phyloP scores from a whole-genome alignment of 2,797 vertebrate species.

The Micrastur ruficollis region DNA sequence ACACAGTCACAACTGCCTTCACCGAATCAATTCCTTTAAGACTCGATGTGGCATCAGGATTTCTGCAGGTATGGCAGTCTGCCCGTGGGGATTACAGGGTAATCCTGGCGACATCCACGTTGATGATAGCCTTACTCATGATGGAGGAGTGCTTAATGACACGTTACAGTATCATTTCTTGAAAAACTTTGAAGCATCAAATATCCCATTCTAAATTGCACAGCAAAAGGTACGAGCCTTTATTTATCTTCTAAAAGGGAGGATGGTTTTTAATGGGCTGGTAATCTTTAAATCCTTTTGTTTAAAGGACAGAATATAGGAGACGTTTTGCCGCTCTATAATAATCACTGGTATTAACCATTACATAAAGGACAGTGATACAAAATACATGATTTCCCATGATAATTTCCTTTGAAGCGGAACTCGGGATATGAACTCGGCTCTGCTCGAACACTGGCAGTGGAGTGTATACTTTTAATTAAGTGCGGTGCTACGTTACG shows the following conservation, averaged over 20 bases:
- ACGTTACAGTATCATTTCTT: not conserved
- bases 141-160: not conserved
- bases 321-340: not conserved
- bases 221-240: not conserved
- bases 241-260: not conserved
- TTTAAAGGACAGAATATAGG: not conserved
- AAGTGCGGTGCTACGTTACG: not conserved
- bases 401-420: not conserved
- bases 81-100: accelerated
- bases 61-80: not conserved
- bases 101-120: accelerated
- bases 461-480: not conserved
- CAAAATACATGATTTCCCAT: not conserved
- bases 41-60: accelerated
- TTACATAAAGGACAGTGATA: not conserved
- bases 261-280: not conserved
- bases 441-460: not conserved
- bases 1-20: not conserved
- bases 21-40: not conserved
- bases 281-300: not conserved
- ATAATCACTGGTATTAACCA: not conserved
- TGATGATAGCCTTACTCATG: accelerated
- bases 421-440: not conserved
- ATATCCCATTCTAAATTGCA: not conserved
- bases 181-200: not conserved